Conservation (phyloP, 2,888 invertebrate genomes). For the Aromia moschata region DNA sequence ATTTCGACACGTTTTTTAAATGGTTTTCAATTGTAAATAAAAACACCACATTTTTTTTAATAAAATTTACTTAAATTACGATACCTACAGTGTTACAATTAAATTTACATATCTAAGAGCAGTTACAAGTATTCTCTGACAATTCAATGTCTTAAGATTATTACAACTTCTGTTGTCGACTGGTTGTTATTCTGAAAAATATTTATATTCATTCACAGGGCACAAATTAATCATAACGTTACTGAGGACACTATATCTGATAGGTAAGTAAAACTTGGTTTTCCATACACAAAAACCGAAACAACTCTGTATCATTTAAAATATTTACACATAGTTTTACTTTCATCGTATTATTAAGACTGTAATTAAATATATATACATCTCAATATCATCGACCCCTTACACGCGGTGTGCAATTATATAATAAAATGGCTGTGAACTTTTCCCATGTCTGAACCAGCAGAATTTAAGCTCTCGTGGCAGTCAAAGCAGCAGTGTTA, state of each 20-base stretch:
- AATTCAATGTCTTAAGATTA: slow-evolving; percentile 36
- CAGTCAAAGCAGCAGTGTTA: neutral
- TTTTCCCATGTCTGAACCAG: neutral
- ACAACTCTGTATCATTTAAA: neutral
- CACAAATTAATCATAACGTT: slow-evolving; percentile 30
- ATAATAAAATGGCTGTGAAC: neutral
- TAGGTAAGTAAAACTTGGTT: neutral
- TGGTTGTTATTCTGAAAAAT: slow-evolving; percentile 38
- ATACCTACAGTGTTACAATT: slow-evolving; percentile 56
- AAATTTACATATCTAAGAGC: slow-evolving; percentile 55
- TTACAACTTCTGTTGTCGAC: slow-evolving; percentile 36
- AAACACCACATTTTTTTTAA: slow-evolving; percentile 47
- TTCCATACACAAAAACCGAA: neutral
- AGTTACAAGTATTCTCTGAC: slow-evolving; percentile 40
- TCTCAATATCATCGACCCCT: neutral
- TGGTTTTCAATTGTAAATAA: slow-evolving; percentile 10
- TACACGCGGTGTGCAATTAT: slow-evolving; percentile 4
- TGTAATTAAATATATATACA: neutral
- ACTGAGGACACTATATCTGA: slow-evolving; percentile 10
- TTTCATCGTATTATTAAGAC: neutral
- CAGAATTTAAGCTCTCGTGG: slow-evolving; percentile 5
- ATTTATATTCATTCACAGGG: slow-evolving; percentile 35
- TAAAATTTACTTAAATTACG: slow-evolving; percentile 60
- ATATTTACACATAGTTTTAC: neutral
- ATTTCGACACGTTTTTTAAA: too few relatives aligned